A percentile compares a stretch with the other conserved stretches of the same genome.
phyloP scores from a whole-genome alignment of 2,888 invertebrate genomes.

The Brachyptera risi region DNA sequence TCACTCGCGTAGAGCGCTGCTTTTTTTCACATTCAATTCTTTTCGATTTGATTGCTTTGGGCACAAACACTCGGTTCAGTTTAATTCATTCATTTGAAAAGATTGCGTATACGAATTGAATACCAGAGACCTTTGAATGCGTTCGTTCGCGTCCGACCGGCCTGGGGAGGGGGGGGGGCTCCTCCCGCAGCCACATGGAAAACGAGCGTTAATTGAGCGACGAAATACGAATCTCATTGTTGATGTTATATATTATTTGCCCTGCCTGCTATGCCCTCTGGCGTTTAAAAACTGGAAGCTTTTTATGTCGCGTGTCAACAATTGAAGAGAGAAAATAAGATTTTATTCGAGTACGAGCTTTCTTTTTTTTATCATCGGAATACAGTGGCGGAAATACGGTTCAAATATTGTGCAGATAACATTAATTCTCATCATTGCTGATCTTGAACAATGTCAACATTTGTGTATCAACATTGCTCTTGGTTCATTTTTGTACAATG shows the following conservation, averaged over 20 bases:
- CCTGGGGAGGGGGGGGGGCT: too few relatives aligned
- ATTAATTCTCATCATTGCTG: too few relatives aligned
- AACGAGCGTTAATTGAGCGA: slow-evolving; percentile 5
- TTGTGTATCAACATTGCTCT: too few relatives aligned
- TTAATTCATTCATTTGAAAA: too few relatives aligned
- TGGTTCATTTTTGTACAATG: too few relatives aligned
- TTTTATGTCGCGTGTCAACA: slow-evolving; percentile 1
- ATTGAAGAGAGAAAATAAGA: not conserved
- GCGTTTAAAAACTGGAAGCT: slow-evolving; percentile 6
- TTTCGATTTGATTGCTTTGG: slow-evolving; percentile 8
- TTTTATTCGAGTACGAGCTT: not conserved
- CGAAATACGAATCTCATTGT: slow-evolving; percentile 3
- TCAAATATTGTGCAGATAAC: too few relatives aligned
- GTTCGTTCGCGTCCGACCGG: not conserved
- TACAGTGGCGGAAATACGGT: not conserved
- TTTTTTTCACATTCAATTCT: not conserved
- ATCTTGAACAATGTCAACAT: too few relatives aligned
- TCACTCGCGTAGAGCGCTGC: not conserved
- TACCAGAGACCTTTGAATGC: not conserved
- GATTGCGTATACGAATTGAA: not conserved
- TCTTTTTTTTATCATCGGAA: not conserved
- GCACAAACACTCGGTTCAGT: slow-evolving; percentile 9
- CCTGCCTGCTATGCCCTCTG: not conserved
- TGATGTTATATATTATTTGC: too few relatives aligned
- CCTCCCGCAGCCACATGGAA: too few relatives aligned